These are phyloP conservation scores for Erpornis zantholeuca DNA, from an alignment of 2,113 vertebrate species.

Conservation along the genomic window DNA sequence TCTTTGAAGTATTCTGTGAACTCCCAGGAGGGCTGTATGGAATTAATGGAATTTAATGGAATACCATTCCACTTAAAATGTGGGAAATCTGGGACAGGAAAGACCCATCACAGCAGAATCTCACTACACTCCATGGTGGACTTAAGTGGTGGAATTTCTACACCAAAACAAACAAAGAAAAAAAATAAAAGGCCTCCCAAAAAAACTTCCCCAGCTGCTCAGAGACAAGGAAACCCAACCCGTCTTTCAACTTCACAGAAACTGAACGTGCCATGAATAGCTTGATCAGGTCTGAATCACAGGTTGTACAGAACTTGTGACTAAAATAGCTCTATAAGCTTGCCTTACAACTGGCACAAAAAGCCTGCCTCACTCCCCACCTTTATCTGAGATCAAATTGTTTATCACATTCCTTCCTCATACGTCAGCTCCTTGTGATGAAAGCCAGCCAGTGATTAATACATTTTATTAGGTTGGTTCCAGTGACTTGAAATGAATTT, in stretches of 20 bases:
- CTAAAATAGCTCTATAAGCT: slow-evolving; percentile 51
- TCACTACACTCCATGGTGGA: not conserved
- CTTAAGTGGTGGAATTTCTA: not conserved
- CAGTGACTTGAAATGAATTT: slow-evolving; percentile 51
- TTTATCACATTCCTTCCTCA: slow-evolving; percentile 55
- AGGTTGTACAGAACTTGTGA: slow-evolving; percentile 33
- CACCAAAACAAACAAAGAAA: not conserved
- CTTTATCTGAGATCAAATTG: slow-evolving; percentile 50
- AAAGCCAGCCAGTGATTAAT: slow-evolving; percentile 55
- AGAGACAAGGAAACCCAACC: slow-evolving; percentile 35
- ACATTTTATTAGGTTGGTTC: slow-evolving; percentile 51
- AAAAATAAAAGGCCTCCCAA: not conserved
- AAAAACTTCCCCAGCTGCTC: not conserved
- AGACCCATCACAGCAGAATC: not conserved
- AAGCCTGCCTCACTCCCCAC: not conserved
- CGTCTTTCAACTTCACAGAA: slow-evolving; percentile 30
- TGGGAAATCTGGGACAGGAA: not conserved
- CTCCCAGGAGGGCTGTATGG: not conserved
- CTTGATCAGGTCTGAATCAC: slow-evolving; percentile 49
- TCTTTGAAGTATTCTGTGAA: not conserved
- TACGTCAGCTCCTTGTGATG: slow-evolving; percentile 38
- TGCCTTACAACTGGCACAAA: not conserved
- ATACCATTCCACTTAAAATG: not conserved
- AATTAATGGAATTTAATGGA: not conserved
- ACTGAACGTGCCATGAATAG: slow-evolving; percentile 28